Conservation (phyloP, 2,797 vertebrate genomes). For the Diglossa cyanea region DNA sequence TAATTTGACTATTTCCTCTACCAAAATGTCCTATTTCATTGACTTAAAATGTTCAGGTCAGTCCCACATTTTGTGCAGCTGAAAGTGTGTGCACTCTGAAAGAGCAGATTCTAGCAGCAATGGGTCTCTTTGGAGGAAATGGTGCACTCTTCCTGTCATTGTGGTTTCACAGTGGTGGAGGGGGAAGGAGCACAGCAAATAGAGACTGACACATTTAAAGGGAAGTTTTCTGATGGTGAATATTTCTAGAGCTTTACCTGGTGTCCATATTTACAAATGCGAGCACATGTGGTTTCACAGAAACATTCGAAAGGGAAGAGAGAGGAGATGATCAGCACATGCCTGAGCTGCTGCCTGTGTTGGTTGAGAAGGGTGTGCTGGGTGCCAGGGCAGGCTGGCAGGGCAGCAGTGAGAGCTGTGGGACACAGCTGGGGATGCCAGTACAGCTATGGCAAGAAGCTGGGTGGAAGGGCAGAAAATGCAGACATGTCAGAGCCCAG, state of each 20-base stretch:
- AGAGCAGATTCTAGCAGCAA: neutral
- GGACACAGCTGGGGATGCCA: neutral
- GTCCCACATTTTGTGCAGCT: neutral
- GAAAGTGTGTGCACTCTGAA: neutral
- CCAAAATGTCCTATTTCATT: neutral
- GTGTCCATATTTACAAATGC: neutral
- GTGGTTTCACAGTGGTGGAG: neutral
- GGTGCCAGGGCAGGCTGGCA: neutral
- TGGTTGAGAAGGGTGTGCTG: neutral
- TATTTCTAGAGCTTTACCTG: neutral
- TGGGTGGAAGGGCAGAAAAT: neutral
- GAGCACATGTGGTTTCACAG: neutral
- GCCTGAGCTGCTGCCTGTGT: neutral
- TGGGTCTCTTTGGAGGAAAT: neutral
- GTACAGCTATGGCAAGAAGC: neutral
- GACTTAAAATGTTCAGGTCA: neutral
- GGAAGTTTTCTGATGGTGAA: neutral
- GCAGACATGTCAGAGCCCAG: rapidly evolving
- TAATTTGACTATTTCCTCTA: neutral
- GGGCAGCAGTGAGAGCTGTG: neutral
- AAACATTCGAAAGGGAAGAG: neutral
- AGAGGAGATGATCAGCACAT: neutral
- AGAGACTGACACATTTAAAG: neutral
- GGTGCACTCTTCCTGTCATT: neutral
- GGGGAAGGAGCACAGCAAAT: neutral